phyloP scores from a whole-genome alignment of 2,113 vertebrate species.

The Phyllostomus hastatus region DNA sequence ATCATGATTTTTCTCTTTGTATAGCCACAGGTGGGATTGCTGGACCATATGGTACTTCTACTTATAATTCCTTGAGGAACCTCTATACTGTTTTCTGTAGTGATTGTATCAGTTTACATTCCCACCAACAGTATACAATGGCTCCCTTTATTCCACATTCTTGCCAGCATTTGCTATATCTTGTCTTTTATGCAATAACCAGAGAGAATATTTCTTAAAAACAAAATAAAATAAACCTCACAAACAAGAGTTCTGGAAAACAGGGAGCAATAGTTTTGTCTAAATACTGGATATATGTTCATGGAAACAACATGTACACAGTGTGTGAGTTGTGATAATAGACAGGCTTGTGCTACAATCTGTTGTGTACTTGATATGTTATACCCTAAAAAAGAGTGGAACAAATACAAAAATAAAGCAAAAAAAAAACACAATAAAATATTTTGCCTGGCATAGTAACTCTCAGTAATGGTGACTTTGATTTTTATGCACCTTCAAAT shows the following conservation, averaged over 20 bases:
- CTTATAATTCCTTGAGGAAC: not conserved
- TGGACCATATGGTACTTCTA: not conserved
- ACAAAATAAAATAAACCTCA: not conserved
- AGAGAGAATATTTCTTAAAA: not conserved
- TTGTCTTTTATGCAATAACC: not conserved
- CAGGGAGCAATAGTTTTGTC: not conserved
- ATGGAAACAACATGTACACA: not conserved
- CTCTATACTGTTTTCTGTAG: not conserved
- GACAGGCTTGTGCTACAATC: not conserved
- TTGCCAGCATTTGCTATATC: not conserved
- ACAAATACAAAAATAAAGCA: not conserved
- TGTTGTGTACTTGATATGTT: not conserved
- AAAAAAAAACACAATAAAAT: not conserved
- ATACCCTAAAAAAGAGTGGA: not conserved
- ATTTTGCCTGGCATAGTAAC: not conserved
- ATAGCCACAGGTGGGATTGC: not conserved
- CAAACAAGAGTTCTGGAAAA: not conserved
- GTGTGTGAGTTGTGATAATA: not conserved
- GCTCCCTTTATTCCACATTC: not conserved
- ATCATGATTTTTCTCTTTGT: not conserved
- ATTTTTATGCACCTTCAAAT: not conserved
- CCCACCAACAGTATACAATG: too few relatives aligned
- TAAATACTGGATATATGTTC: not conserved
- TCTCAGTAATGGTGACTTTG: not conserved
- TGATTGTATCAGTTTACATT: too few relatives aligned